phyloP scores from a whole-genome alignment of 2,797 vertebrate species.

The Aeoliscus strigatus region DNA sequence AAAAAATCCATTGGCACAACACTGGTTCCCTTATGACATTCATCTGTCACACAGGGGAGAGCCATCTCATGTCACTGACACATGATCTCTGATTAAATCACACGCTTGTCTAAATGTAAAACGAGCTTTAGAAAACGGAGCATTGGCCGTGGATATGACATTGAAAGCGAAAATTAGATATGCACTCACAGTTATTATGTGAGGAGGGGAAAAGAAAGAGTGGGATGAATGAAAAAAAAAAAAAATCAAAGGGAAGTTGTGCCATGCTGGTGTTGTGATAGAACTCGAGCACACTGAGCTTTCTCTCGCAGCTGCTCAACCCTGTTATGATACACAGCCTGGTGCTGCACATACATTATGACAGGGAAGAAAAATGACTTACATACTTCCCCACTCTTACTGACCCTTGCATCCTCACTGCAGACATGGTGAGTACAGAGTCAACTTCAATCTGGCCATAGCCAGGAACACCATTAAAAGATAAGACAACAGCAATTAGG shows the following conservation, averaged over 20 bases:
- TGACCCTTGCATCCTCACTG: conserved; percentile 60
- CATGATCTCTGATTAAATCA: conserved; percentile 62
- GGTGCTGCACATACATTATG: conserved; percentile 65
- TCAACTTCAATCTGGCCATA: conserved; percentile 71
- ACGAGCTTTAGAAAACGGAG: conserved; percentile 42
- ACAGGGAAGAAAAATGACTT: conserved; percentile 74
- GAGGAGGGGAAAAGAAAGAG: conserved; percentile 27
- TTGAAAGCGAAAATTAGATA: conserved; percentile 26
- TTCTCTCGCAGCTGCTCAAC: conserved; percentile 47
- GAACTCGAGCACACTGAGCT: conserved; percentile 25
- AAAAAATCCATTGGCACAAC: conserved; percentile 22
- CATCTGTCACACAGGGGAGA: conserved; percentile 41
- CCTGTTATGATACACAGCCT: conserved; percentile 49
- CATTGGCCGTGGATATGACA: conserved; percentile 26
- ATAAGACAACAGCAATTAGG: conserved; percentile 75
- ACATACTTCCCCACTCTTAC: conserved; percentile 55
- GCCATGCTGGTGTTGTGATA: conserved; percentile 15
- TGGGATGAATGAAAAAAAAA: conserved; percentile 21
- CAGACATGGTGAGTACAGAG: conserved; percentile 47
- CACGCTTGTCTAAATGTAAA: conserved; percentile 64
- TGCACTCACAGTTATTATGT: conserved; percentile 33
- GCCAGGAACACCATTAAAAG: conserved; percentile 65
- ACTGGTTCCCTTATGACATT: conserved; percentile 43
- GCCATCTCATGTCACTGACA: conserved; percentile 41
- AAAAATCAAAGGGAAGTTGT: conserved; percentile 7